Evolutionary conservation across 92 coral and sea anemone species (phyloP).

Genomic region (Porites cylindrica): DNA sequence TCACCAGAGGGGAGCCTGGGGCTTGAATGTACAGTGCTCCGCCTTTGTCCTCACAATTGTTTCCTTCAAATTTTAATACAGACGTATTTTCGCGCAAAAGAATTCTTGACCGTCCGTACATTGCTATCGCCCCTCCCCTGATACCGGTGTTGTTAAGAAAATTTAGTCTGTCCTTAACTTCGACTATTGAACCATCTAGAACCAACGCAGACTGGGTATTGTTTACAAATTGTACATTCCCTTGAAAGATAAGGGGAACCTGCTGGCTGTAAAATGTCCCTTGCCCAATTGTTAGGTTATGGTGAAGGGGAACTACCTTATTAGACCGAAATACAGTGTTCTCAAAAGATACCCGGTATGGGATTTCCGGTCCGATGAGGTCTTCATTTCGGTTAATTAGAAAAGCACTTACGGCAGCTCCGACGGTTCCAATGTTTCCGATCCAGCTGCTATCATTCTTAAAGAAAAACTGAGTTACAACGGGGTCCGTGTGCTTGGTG

Average conservation of each 20-base stretch:
- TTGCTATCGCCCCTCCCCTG: slow-evolving; percentile 92
- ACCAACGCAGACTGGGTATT: slow-evolving; percentile 85
- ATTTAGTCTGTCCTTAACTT: slow-evolving; percentile 58
- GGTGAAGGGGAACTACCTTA: slow-evolving; percentile 34
- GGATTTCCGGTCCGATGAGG: slow-evolving; percentile 81
- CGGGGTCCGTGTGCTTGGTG: neutral
- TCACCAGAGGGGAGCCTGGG: slow-evolving; percentile 87
- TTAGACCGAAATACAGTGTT: slow-evolving; percentile 56
- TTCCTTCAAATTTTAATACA: slow-evolving; percentile 64
- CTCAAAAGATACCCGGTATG: slow-evolving; percentile 65
- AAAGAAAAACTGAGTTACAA: neutral
- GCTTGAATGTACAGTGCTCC: slow-evolving; percentile 90
- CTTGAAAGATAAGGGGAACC: slow-evolving; percentile 75
- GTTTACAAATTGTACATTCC: slow-evolving; percentile 37
- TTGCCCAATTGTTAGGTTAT: slow-evolving; percentile 69
- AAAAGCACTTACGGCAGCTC: slow-evolving; percentile 88
- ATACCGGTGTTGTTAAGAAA: slow-evolving; percentile 77
- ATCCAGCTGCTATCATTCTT: neutral
- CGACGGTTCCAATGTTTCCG: slow-evolving; percentile 79
- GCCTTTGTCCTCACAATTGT: slow-evolving; percentile 78
- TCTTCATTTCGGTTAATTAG: slow-evolving; percentile 82
- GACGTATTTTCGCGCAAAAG: slow-evolving; percentile 60
- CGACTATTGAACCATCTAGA: slow-evolving; percentile 71
- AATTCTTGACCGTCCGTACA: slow-evolving; percentile 83
- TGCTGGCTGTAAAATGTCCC: slow-evolving; percentile 89